These are phyloP conservation scores for Geotrypetes seraphini DNA, from an alignment of 2,797 vertebrate genomes.

Conservation along the genomic window DNA sequence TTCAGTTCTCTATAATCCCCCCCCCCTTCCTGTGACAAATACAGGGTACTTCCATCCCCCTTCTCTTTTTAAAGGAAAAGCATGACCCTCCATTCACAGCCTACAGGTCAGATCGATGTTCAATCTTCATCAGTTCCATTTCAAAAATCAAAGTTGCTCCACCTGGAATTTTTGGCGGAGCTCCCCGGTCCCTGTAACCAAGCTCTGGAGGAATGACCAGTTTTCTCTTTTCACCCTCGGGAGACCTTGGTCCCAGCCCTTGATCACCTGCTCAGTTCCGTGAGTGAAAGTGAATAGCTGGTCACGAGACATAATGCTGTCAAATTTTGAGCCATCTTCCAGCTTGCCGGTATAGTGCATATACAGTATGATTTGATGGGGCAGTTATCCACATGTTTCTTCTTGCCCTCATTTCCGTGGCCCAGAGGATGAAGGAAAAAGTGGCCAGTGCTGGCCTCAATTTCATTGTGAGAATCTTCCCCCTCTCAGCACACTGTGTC, in stretches of 20 bases:
- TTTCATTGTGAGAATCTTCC: constrained; percentile 27
- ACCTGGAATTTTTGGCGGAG: no score
- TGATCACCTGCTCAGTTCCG: constrained; percentile 79
- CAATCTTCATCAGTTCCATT: constrained; percentile 77
- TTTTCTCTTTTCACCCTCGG: no score
- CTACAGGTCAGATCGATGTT: constrained; percentile 69
- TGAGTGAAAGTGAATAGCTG: constrained; percentile 83
- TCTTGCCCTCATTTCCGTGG: constrained; percentile 59
- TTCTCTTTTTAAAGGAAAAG: background rate
- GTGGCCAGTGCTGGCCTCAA: constrained; percentile 12
- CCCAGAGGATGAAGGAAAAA: constrained; percentile 18
- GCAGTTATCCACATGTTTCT: constrained; percentile 80
- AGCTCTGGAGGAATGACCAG: no score
- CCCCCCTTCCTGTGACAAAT: background rate
- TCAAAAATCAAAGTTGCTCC: constrained; percentile 85
- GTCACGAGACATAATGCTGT: constrained; percentile 79
- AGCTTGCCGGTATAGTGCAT: constrained; percentile 86
- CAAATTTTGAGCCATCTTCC: constrained; percentile 86
- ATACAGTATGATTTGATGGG: constrained; percentile 76
- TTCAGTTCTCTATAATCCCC: no score
- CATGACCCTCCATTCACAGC: background rate
- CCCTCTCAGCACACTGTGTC: constrained; percentile 25
- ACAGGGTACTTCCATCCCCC: background rate
- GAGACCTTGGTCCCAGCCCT: constrained; percentile 89
- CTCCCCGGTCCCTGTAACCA: no score